Base-by-base conservation (phyloP, 2,113 vertebrate species). In the Corapipo altera region DNA sequence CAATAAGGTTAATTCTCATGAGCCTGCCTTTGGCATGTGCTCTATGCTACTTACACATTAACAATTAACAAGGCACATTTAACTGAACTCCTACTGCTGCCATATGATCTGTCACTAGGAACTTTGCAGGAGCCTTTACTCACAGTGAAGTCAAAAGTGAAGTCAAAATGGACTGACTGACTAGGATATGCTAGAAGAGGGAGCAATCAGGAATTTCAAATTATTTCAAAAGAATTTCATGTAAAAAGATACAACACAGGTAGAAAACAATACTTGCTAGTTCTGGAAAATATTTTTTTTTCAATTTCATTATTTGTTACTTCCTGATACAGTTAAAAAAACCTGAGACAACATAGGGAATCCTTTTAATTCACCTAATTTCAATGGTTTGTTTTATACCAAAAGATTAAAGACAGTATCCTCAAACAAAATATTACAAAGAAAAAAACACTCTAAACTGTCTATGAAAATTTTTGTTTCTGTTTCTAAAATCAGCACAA, bases 51-150 rank as follows among this genome's bases (percentile, higher is more conserved):
- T 96, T 91, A 75, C 88, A 96, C 80, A 93, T 82, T 85, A 96
- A 92, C 88, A 94, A 97, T 96, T 97, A 98, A 96, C 96, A 96
- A 97, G 95, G 65, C 32, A n/a, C 86, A 85, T 91, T 97, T 96
- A 97, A 92, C 80, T 54, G 92, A 97, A 77, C 39, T 87, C 89
- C 88, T 49, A 62, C 69, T 70, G 55, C 75, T 94, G 96, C 93
- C 96, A 89, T 22, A 33, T 44, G 93, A 98, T 95, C 92, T 86
- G 64, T 82, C 6, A 5, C 82, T 35, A 12, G 87, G 87, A 98
- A 97, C 96, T 96, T 94, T 95, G 88, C 33, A 71, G 94, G 70
- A 95, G 51, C 86, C 91, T 97, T 97, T 95, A 85, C 91, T 93
- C 73, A 77, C 70, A 87, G 37, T 76, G 86, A 88, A 93, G 48